A percentile compares a stretch with the other conserved stretches of the same genome.
phyloP scores from a whole-genome alignment of 2,797 vertebrate species.

The Hydrolagus colliei region DNA sequence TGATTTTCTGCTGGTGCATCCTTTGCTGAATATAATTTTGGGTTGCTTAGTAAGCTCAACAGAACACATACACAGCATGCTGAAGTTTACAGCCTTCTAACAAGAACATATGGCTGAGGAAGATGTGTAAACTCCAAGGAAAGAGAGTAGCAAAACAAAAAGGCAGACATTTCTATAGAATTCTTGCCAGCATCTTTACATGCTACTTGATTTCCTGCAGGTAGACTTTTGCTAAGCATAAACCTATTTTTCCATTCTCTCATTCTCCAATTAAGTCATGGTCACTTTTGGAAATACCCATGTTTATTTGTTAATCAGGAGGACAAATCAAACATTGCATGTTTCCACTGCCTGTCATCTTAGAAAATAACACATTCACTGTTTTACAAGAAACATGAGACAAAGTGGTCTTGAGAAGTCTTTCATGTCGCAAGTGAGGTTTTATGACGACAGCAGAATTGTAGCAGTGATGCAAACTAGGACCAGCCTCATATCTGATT shows the following conservation, averaged over 20 bases:
- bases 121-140: not conserved
- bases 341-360: slow-evolving; percentile 52
- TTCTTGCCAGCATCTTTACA: slow-evolving; percentile 48
- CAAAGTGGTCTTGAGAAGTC: slow-evolving; percentile 50
- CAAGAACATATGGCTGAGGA: too few relatives aligned
- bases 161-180: not conserved
- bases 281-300: slow-evolving; percentile 59
- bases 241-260: slow-evolving; percentile 52
- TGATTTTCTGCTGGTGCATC: not conserved
- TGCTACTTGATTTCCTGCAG: slow-evolving; percentile 49
- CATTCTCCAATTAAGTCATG: slow-evolving; percentile 48
- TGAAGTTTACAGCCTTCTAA: not conserved
- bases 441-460: slow-evolving; percentile 52
- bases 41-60: not conserved
- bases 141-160: not conserved
- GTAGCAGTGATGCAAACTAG: slow-evolving; percentile 50
- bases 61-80: not conserved
- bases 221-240: slow-evolving; percentile 60
- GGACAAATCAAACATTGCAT: slow-evolving; percentile 51
- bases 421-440: slow-evolving; percentile 52
- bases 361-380: slow-evolving; percentile 43
- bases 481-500: slow-evolving; percentile 53
- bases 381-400: slow-evolving; percentile 55
- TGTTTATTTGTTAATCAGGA: slow-evolving; percentile 62
- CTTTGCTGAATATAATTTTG: not conserved